Percentiles rank a stretch among this genome's conserved stretches.
phyloP scores from a whole-genome alignment of 2,113 vertebrate species.

The Notothenia coriiceps region DNA sequence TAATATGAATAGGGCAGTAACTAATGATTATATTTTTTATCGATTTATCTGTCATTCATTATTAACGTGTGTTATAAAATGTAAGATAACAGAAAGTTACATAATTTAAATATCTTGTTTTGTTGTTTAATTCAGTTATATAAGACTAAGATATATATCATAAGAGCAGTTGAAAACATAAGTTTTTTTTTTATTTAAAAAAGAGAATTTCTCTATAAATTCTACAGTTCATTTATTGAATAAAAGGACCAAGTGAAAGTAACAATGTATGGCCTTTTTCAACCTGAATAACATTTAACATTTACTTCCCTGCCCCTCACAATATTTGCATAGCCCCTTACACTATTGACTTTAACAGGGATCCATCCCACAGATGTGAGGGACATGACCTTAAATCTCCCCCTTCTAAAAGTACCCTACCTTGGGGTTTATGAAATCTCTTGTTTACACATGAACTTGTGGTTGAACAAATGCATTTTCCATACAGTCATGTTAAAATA shows the following conservation, averaged over 20 bases:
- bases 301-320: background rate
- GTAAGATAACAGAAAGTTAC: background rate
- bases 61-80: background rate
- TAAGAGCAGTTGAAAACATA: no score
- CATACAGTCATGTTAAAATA: slow-evolving; percentile 39
- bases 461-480: slow-evolving; percentile 51
- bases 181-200: no score
- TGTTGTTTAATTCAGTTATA: no score
- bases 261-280: background rate
- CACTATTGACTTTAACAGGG: slow-evolving; percentile 17
- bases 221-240: no score
- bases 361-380: slow-evolving; percentile 57
- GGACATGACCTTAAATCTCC: slow-evolving; percentile 41
- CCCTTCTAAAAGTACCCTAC: slow-evolving; percentile 20
- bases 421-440: slow-evolving; percentile 43
- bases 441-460: slow-evolving; percentile 57
- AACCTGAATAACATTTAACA: background rate
- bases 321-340: background rate
- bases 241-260: background rate
- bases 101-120: background rate
- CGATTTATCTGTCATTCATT: background rate
- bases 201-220: no score
- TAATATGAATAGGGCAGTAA: background rate
- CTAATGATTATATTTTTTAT: background rate
- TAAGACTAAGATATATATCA: no score